phyloP scores from a whole-genome alignment of 2,797 vertebrate genomes.

The Phoebastria nigripes region DNA sequence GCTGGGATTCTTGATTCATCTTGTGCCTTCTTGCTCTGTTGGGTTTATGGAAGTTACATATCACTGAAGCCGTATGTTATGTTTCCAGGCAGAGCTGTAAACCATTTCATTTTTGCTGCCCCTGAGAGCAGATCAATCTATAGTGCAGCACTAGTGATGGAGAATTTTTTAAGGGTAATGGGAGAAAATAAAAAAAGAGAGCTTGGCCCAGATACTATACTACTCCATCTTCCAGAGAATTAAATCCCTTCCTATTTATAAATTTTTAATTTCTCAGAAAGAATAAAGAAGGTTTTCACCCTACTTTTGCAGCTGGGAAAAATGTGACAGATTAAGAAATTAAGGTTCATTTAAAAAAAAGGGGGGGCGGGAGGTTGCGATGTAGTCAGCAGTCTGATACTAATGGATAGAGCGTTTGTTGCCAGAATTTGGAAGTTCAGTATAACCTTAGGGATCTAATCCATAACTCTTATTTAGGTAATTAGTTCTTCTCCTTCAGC shows the following conservation, averaged over 20 bases:
- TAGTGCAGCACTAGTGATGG: background rate
- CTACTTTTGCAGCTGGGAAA: background rate
- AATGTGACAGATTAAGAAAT: slow-evolving; percentile 4
- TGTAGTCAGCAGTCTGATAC: slow-evolving; percentile 32
- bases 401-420: slow-evolving; percentile 17
- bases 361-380: background rate
- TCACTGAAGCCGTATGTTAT: slow-evolving; percentile 26
- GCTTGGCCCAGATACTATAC: background rate
- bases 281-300: background rate
- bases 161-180: slow-evolving; percentile 36
- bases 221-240: background rate
- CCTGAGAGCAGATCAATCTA: slow-evolving; percentile 29
- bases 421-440: slow-evolving; percentile 29
- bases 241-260: slow-evolving; percentile 5
- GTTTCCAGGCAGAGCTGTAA: slow-evolving; percentile 53
- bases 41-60: slow-evolving; percentile 42
- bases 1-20: slow-evolving; percentile 7
- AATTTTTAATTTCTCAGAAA: slow-evolving; percentile 20
- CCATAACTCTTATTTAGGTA: slow-evolving; percentile 51
- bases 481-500: slow-evolving; percentile 28
- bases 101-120: slow-evolving; percentile 46
- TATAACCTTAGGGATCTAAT: slow-evolving; percentile 38
- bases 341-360: background rate
- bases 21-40: slow-evolving; percentile 9
- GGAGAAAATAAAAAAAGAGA: slow-evolving; percentile 10